Conservation (phyloP, 2,888 invertebrate species). For the Abrostola tripartita region DNA sequence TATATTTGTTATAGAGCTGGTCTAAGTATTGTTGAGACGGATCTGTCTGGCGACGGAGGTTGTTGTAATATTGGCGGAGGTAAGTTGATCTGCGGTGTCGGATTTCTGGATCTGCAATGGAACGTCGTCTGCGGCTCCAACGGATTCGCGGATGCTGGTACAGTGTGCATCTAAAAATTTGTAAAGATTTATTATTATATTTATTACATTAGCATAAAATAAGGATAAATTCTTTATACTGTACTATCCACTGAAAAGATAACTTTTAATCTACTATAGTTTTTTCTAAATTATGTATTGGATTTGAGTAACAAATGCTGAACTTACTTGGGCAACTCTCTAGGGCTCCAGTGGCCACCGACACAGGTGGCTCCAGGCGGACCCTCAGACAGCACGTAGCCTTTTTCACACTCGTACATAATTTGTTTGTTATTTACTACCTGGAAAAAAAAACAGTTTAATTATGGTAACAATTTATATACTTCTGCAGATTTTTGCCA, state of each 20-base stretch:
- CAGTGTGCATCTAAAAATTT: conserved; percentile 90
- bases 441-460: conserved; percentile 62
- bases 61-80: conserved; percentile 81
- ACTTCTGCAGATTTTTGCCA: conserved; percentile 71
- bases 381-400: conserved; percentile 95
- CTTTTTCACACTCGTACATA: conserved; percentile 98
- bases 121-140: conserved; percentile 92
- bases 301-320: not conserved
- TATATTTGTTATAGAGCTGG: conserved; percentile 83
- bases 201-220: not conserved
- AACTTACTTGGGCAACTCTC: conserved; percentile 92
- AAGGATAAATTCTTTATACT: no score
- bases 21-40: conserved; percentile 72
- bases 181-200: not conserved
- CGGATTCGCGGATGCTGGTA: conserved; percentile 96
- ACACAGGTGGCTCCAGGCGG: conserved; percentile 98
- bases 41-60: conserved; percentile 69
- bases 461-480: not conserved
- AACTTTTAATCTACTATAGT: no score
- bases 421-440: conserved; percentile 97
- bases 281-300: no score
- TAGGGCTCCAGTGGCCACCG: conserved; percentile 97
- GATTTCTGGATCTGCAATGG: conserved; percentile 80
- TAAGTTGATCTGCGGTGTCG: conserved; percentile 79
- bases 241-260: no score